Percentiles rank a stretch among this genome's conserved stretches.
Conservation (phyloP, 2,888 invertebrate genomes). For the Hypsopygia costalis region DNA sequence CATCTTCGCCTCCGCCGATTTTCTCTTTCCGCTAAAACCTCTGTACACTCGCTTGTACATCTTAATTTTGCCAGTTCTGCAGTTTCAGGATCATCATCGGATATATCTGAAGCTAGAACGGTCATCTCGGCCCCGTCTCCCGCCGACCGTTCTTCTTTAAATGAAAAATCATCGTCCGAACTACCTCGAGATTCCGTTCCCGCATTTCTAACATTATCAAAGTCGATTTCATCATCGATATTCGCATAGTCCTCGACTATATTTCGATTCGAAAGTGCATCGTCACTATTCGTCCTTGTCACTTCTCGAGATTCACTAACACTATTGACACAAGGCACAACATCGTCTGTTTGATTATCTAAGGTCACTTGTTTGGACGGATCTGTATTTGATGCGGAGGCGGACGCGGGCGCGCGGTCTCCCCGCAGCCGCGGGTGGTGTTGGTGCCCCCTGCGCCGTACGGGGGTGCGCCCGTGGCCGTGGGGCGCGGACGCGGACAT, state of each 20-base stretch:
- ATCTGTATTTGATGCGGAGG: slow-evolving; percentile 43
- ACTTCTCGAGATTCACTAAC: slow-evolving; percentile 78
- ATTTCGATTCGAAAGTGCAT: slow-evolving; percentile 77
- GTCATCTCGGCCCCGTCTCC: slow-evolving; percentile 70
- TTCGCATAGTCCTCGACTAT: slow-evolving; percentile 55
- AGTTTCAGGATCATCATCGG: slow-evolving; percentile 87
- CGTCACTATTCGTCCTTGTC: slow-evolving; percentile 79
- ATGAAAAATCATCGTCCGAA: slow-evolving; percentile 70
- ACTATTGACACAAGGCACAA: slow-evolving; percentile 79
- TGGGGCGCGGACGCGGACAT: slow-evolving; percentile 82
- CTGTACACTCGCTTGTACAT: slow-evolving; percentile 94
- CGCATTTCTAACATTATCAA: slow-evolving; percentile 46
- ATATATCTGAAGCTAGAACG: slow-evolving; percentile 49
- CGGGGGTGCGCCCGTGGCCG: slow-evolving; percentile 81
- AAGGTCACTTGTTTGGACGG: slow-evolving; percentile 75
- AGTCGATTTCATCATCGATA: slow-evolving; percentile 63
- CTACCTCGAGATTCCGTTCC: slow-evolving; percentile 53
- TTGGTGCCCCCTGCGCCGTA: slow-evolving; percentile 86
- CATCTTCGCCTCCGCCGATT: slow-evolving; percentile 88
- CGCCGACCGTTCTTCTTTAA: slow-evolving; percentile 64
- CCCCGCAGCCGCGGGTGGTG: slow-evolving; percentile 87
- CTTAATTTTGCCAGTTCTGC: slow-evolving; percentile 91
- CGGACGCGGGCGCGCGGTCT: slow-evolving; percentile 77
- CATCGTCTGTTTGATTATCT: slow-evolving; percentile 65
- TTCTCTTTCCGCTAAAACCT: slow-evolving; percentile 92